phyloP scores from a whole-genome alignment of 2,888 invertebrate genomes.

The Athalia circularis region DNA sequence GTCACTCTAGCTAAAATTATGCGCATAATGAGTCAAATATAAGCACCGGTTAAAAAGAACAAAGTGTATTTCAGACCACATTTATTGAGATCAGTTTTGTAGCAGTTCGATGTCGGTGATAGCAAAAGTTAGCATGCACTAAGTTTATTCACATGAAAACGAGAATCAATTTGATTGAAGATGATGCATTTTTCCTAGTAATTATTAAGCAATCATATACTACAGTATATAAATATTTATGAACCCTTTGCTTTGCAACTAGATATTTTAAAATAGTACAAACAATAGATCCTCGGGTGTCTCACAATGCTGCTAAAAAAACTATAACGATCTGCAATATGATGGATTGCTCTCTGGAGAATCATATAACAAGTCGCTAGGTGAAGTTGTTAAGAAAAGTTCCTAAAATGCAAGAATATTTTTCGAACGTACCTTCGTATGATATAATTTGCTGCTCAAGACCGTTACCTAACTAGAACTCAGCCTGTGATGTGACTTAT shows the following conservation, averaged over 20 bases:
- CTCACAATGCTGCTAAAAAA: too few relatives aligned
- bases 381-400: background rate
- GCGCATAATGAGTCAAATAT: background rate
- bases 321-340: too few relatives aligned
- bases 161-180: background rate
- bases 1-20: background rate
- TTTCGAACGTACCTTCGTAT: conserved; percentile 59
- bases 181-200: background rate
- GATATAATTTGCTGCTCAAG: conserved; percentile 61
- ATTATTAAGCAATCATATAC: background rate
- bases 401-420: conserved; percentile 45
- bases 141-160: background rate
- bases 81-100: too few relatives aligned
- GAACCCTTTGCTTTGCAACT: too few relatives aligned
- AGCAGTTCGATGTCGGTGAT: conserved; percentile 16
- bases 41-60: too few relatives aligned
- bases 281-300: too few relatives aligned
- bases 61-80: too few relatives aligned
- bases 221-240: too few relatives aligned
- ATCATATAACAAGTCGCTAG: background rate
- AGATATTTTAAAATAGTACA: too few relatives aligned
- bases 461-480: conserved; percentile 88
- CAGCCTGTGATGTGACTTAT: conserved; percentile 93
- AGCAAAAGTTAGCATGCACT: conserved; percentile 5
- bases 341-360: background rate